Evolutionary conservation across 2,797 vertebrate species (phyloP).

Genomic region (Coccyzus lansbergi): DNA sequence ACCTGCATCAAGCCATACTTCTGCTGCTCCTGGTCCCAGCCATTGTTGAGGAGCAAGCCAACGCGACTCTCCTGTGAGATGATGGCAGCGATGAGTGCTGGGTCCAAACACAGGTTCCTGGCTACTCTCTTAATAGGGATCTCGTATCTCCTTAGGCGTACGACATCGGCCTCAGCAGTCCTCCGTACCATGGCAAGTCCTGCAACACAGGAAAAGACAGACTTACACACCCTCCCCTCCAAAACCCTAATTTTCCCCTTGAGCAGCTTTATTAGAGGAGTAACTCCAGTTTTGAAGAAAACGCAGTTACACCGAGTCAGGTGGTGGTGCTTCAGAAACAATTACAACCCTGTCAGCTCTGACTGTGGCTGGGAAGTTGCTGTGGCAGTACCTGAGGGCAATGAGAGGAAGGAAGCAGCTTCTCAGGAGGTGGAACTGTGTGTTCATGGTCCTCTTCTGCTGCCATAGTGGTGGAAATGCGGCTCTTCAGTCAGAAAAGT

Average conservation of each 20-base stretch:
- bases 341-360: neutral
- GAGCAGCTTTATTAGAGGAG: neutral
- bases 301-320: rapidly evolving
- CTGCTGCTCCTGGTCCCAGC: constrained; percentile 20
- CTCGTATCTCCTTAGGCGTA: constrained; percentile 46
- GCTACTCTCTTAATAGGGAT: constrained; percentile 46
- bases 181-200: neutral
- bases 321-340: neutral
- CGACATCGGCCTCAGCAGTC: neutral
- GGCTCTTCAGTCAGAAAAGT: neutral
- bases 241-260: neutral
- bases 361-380: neutral
- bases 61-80: constrained; percentile 58
- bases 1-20: constrained; percentile 69
- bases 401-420: neutral
- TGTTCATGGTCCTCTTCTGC: rapidly evolving
- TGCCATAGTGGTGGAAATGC: rapidly evolving
- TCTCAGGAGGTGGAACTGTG: neutral
- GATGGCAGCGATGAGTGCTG: constrained; percentile 26
- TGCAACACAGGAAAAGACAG: rapidly evolving
- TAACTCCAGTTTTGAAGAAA: neutral
- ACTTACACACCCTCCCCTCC: neutral
- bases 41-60: neutral
- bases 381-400: neutral
- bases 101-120: constrained; percentile 58